Conservation (phyloP, 2,113 vertebrate genomes). For the Cinclus mexicanus region DNA sequence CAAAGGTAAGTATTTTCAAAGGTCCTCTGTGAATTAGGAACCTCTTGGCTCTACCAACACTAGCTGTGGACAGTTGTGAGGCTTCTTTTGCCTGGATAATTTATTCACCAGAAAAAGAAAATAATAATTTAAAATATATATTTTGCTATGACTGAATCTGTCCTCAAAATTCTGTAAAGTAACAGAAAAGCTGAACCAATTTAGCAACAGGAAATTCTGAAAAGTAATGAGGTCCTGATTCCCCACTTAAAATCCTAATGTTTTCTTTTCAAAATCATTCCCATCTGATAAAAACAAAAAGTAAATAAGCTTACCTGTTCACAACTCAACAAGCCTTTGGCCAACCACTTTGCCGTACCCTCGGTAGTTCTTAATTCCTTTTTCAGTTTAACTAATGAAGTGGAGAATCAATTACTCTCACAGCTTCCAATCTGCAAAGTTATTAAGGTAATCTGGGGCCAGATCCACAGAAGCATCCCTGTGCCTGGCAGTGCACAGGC, state of each 20-base stretch:
- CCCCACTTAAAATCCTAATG: neutral
- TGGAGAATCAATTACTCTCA: slow-evolving; percentile 58
- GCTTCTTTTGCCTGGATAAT: neutral
- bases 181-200: neutral
- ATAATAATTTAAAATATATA: rapidly evolving
- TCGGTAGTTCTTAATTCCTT: slow-evolving; percentile 29
- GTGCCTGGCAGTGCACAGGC: neutral
- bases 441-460: slow-evolving; percentile 29
- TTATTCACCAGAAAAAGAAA: neutral
- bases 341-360: neutral
- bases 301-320: slow-evolving; percentile 9
- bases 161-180: neutral
- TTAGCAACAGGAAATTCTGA: neutral
- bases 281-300: neutral
- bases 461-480: neutral
- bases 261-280: neutral
- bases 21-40: neutral
- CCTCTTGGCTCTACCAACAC: neutral
- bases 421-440: slow-evolving; percentile 39
- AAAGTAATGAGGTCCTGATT: slow-evolving; percentile 17
- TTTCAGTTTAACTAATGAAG: slow-evolving; percentile 59
- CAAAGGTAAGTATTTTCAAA: neutral
- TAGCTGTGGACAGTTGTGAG: neutral
- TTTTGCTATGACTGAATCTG: neutral
- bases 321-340: neutral